A percentile compares a stretch with the other conserved stretches of the same genome.
These are phyloP conservation scores for Drosophila subobscura DNA, from an alignment of 1,140 invertebrate genomes.

Conservation along the genomic window DNA sequence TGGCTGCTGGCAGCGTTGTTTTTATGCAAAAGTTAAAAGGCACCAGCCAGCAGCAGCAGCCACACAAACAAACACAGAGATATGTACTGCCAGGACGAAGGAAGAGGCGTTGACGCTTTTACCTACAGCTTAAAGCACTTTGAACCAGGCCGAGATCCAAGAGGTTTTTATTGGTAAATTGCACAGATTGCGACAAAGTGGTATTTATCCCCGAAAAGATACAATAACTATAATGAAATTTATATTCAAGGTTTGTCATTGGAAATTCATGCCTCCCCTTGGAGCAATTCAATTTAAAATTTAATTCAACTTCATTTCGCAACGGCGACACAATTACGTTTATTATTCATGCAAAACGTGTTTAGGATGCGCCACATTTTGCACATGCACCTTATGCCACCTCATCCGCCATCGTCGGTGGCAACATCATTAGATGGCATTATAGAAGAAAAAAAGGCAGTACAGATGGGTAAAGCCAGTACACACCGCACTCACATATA, in stretches of 20 bases:
- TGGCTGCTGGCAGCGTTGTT: slow-evolving; percentile 59
- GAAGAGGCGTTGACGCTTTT: slow-evolving; percentile 34
- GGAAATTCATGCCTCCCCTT: slow-evolving; percentile 23
- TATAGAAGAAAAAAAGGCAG: slow-evolving; percentile 36
- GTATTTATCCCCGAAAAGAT: slow-evolving; percentile 55
- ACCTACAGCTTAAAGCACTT: slow-evolving; percentile 68
- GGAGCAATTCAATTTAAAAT: slow-evolving; percentile 46
- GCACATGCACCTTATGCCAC: slow-evolving; percentile 45
- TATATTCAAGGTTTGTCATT: no score
- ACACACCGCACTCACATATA: no score
- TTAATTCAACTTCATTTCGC: slow-evolving; percentile 33
- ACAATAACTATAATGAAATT: not conserved
- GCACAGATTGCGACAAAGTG: slow-evolving; percentile 78
- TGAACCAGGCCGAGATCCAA: slow-evolving; percentile 47
- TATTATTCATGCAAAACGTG: slow-evolving; percentile 65
- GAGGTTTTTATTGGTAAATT: slow-evolving; percentile 77
- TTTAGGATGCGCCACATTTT: slow-evolving; percentile 60
- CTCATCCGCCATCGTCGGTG: slow-evolving; percentile 8
- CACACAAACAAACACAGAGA: slow-evolving; percentile 40
- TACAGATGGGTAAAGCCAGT: no score
- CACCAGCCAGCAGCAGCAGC: slow-evolving; percentile 47
- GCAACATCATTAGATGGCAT: slow-evolving; percentile 68
- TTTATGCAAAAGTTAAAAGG: slow-evolving; percentile 78
- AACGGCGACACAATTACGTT: slow-evolving; percentile 64
- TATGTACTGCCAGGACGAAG: slow-evolving; percentile 2